A percentile compares a stretch with the other conserved stretches of the same genome.
phyloP scores from a whole-genome alignment of 2,113 vertebrate genomes.

The Tragelaphus strepsiceros region DNA sequence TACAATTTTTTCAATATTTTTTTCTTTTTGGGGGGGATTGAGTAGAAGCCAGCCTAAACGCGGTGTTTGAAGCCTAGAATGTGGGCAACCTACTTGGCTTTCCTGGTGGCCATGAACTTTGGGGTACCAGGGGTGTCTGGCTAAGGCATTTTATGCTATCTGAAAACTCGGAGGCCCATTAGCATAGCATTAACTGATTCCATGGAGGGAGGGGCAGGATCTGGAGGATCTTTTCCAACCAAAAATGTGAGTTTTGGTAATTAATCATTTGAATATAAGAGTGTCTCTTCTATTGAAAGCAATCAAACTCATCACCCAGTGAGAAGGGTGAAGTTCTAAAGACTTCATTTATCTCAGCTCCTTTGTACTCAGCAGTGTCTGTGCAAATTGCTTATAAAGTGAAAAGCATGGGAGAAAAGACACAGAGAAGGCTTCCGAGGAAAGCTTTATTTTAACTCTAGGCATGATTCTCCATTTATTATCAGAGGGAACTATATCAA shows the following conservation, averaged over 20 bases:
- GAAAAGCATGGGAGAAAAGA: neutral
- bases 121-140: neutral
- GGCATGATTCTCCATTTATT: constrained; percentile 17
- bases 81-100: neutral
- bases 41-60: neutral
- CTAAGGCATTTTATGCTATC: neutral
- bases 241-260: constrained; percentile 50
- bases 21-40: neutral
- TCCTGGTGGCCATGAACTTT: neutral
- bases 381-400: constrained; percentile 1
- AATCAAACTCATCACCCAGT: neutral
- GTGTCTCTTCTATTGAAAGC: constrained; percentile 45
- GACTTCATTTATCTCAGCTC: constrained; percentile 49
- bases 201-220: neutral
- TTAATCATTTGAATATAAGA: constrained; percentile 57
- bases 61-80: neutral
- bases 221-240: neutral
- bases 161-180: neutral
- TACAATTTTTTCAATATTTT: neutral
- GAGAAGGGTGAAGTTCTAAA: constrained; percentile 52
- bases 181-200: neutral
- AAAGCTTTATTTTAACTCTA: constrained; percentile 44
- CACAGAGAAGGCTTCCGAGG: constrained; percentile 23
- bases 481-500: constrained; percentile 38
- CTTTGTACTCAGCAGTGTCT: constrained; percentile 58